Evolutionary conservation across 1,140 invertebrate genomes (phyloP).

Genomic region (Heterodera schachtii): DNA sequence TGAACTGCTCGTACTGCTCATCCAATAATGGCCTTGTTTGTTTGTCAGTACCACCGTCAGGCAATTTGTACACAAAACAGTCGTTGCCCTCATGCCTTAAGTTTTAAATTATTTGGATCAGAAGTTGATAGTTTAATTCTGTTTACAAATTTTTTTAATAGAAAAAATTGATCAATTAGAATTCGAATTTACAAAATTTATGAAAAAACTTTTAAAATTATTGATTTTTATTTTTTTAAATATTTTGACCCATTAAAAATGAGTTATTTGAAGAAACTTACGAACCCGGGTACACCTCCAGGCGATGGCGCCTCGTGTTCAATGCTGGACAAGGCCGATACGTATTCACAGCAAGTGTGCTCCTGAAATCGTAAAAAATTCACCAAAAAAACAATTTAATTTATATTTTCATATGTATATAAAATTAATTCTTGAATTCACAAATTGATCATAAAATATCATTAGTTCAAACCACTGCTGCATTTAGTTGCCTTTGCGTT

Average conservation of each 20-base stretch:
- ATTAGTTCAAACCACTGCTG: conserved; percentile 52
- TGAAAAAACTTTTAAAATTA: too few relatives aligned
- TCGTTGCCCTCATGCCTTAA: conserved; percentile 60
- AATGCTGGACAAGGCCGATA: neutral
- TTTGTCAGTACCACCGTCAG: conserved; percentile 46
- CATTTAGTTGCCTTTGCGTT: conserved; percentile 53
- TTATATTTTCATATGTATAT: too few relatives aligned
- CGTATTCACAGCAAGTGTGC: conserved; percentile 24
- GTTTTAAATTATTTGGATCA: too few relatives aligned
- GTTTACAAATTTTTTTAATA: conserved; percentile 1
- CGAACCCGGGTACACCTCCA: neutral
- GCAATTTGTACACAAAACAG: conserved; percentile 64
- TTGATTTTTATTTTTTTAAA: too few relatives aligned
- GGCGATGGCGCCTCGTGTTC: conserved; percentile 3
- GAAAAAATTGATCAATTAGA: neutral
- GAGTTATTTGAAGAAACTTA: neutral
- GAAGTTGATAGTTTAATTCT: neutral
- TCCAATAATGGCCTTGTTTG: conserved; percentile 20
- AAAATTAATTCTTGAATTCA: too few relatives aligned
- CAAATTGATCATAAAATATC: too few relatives aligned
- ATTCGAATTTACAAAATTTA: neutral
- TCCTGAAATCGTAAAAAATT: neutral
- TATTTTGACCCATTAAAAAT: too few relatives aligned
- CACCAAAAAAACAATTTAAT: too few relatives aligned
- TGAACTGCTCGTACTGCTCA: conserved; percentile 37